Base-by-base conservation (phyloP, 1,140 invertebrate species). In the Zophobas atratus region DNA sequence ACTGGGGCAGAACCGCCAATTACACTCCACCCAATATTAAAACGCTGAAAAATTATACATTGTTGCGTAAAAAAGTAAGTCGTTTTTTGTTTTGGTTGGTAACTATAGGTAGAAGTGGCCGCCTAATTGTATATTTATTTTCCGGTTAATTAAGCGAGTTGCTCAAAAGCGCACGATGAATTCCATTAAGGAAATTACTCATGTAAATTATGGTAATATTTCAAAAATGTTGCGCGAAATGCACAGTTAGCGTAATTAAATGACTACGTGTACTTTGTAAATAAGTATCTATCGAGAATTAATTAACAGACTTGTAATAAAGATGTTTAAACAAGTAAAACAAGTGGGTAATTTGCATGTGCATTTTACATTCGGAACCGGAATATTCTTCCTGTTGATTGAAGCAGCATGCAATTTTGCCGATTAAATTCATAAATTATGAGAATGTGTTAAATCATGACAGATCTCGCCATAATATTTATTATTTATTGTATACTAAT, bases 351-450 rank as follows among this genome's bases (percentile, higher is more conserved):
- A 20, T 51, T 51, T 51, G 49, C 49, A 51, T 51, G 2, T 6
- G 49, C 4, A 51, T 51, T 51, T 51, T 51, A 51, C 49, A 51
- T 51, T 51, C 49, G 49, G 49, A 6, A 51, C 49, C 20, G 49
- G n/a, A 51, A 51, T 51, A 20, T 20, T 51, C 49, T 51, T 51
- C 49, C 49, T 51, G 49, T 51, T 51, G 57, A 63, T 41, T 63
- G 8, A 41, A 63, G 38, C 1, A 63, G 43, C 6, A 5, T 51
- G 49, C 3, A 51, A 4, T 35, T 63, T 63, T 63, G 57, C 57
- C 35, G 60, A 67, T 46, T 67, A 67, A n/a, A 43, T 20, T 5
- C 60, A 43, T 67, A 67, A 67, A 67, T 67, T 67, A 67, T 67
- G 39, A 43, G 35, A 67, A 46, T 67, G 8, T 67, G 39, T 41